phyloP scores from a whole-genome alignment of 2,113 vertebrate species.

The Gallinago jamesoni region DNA sequence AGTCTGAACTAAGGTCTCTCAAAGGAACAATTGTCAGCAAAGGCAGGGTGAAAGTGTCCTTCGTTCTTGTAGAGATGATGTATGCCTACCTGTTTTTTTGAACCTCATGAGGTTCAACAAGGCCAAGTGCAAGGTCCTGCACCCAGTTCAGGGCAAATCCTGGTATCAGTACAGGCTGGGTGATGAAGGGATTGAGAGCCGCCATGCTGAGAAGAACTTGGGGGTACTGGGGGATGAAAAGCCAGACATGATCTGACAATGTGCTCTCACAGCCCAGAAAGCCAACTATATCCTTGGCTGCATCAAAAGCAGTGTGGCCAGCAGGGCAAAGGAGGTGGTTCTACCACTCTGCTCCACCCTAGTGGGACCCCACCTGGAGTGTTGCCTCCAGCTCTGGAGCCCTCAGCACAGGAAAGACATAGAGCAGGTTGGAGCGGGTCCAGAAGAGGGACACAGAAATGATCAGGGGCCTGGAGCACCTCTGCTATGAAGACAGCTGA shows the following conservation, averaged over 20 bases:
- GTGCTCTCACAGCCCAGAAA: not conserved
- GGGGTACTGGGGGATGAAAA: not conserved
- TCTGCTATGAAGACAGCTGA: not conserved
- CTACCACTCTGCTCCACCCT: not conserved
- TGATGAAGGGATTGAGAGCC: not conserved
- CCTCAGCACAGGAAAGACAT: not conserved
- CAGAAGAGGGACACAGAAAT: no score
- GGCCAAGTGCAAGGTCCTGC: not conserved
- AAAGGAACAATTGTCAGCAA: not conserved
- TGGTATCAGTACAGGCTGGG: not conserved
- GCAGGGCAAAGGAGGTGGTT: not conserved
- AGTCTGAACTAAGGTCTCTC: not conserved
- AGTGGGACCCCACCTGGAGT: not conserved
- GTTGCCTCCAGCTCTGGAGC: not conserved
- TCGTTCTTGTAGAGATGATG: not conserved
- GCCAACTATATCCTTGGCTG: not conserved
- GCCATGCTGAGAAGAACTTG: not conserved
- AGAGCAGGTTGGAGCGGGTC: not conserved
- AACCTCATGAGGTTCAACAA: not conserved
- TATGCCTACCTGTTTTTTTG: not conserved
- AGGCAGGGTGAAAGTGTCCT: not conserved
- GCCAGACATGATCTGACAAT: no score
- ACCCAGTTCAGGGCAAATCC: no score
- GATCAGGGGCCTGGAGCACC: not conserved
- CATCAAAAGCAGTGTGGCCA: not conserved